Conservation (phyloP, 2,113 vertebrate species). For the Bubo scandiacus region DNA sequence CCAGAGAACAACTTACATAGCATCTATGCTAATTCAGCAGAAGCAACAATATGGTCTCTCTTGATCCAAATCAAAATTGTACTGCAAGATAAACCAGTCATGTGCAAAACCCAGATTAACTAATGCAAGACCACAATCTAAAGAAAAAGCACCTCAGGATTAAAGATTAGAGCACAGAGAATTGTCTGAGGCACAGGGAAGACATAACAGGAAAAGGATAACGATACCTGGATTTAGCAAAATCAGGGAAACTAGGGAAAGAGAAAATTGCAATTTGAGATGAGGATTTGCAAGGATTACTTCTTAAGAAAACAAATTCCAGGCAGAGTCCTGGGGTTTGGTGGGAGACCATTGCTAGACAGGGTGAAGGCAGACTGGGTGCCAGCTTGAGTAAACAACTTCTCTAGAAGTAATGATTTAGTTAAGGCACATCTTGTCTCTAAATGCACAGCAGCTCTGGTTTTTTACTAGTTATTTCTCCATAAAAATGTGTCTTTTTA, state of each 20-base stretch:
- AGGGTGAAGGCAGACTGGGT: background rate
- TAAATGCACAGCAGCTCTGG: background rate
- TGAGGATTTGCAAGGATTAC: constrained; percentile 3
- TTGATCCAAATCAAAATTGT: background rate
- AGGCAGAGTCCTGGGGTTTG: background rate
- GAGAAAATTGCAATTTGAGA: background rate
- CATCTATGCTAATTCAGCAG: background rate
- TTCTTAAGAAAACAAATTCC: background rate
- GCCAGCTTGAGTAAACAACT: background rate
- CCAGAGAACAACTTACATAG: background rate
- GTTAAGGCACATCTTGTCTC: background rate
- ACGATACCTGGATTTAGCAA: background rate
- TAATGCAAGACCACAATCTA: background rate
- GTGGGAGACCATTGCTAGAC: background rate
- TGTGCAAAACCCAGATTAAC: background rate
- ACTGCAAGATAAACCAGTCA: background rate
- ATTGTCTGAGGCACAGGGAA: background rate
- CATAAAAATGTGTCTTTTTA: background rate
- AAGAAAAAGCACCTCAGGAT: background rate
- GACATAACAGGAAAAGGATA: background rate
- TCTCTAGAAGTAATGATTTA: background rate
- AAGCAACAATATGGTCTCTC: background rate
- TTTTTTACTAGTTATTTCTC: background rate
- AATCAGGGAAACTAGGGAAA: background rate
- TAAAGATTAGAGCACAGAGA: background rate